These are phyloP conservation scores for Aurelia coerulea DNA, from an alignment of 30 jellyfish, hydroid and myxozoan species.

Conservation along the genomic window DNA sequence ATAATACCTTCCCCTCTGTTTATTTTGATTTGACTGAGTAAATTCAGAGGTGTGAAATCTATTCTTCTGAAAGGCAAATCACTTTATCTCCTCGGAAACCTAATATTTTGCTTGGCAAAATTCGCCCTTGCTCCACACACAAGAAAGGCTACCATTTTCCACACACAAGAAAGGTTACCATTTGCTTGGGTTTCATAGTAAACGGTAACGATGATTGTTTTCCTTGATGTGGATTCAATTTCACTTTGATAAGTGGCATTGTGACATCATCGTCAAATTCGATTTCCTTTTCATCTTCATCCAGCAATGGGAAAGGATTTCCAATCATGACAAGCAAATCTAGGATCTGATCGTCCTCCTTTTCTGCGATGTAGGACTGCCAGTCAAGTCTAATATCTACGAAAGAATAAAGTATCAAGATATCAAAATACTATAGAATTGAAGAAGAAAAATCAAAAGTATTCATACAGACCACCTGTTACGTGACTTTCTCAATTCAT, in stretches of 20 bases:
- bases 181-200: slow-evolving; percentile 68
- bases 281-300: slow-evolving; percentile 65
- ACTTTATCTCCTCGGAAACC: too few relatives aligned
- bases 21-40: too few relatives aligned
- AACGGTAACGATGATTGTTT: slow-evolving; percentile 55
- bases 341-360: slow-evolving; percentile 61
- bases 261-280: slow-evolving; percentile 42
- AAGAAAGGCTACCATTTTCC: slow-evolving; percentile 49
- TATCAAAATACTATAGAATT: neutral
- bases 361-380: slow-evolving; percentile 76
- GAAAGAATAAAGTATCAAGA: neutral
- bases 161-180: slow-evolving; percentile 44
- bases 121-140: too few relatives aligned
- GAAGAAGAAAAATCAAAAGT: too few relatives aligned
- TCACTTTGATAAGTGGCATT: slow-evolving; percentile 70
- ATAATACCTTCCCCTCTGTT: too few relatives aligned
- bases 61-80: too few relatives aligned
- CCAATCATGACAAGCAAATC: slow-evolving; percentile 88
- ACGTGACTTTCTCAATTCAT: too few relatives aligned
- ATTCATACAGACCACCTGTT: too few relatives aligned
- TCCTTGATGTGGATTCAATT: slow-evolving; percentile 83
- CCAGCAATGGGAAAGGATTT: slow-evolving; percentile 81
- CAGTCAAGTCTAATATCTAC: slow-evolving; percentile 91
- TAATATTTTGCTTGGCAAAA: too few relatives aligned
- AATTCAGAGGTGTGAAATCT: too few relatives aligned